Conservation (phyloP, 35 echinoderm and acorn worm species). For the Apostichopus californicus region DNA sequence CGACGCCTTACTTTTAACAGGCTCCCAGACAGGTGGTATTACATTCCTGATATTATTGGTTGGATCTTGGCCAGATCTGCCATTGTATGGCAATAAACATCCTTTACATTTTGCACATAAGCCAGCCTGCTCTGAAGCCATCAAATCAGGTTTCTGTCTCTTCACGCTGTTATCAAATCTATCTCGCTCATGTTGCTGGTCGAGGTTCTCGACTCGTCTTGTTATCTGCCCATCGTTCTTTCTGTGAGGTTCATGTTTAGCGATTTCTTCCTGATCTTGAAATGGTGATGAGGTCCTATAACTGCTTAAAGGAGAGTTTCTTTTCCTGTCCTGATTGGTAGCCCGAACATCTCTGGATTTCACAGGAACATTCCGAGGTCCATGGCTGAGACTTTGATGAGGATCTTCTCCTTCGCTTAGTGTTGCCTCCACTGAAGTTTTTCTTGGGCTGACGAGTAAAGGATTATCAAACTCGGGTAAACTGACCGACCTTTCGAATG, state of each 20-base stretch:
- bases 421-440: not conserved
- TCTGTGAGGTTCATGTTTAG: not conserved
- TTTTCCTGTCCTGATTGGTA: not conserved
- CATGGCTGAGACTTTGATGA: not conserved
- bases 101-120: conserved; percentile 14
- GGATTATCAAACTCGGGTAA: conserved; percentile 31
- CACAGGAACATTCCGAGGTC: not conserved
- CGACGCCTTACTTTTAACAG: not conserved
- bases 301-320: not conserved
- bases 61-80: no score
- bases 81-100: not conserved
- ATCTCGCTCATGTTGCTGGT: not conserved
- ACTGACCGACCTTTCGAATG: not conserved
- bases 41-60: not conserved
- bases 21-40: conserved; percentile 22
- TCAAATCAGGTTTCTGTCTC: not conserved
- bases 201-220: not conserved
- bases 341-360: not conserved
- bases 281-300: not conserved
- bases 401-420: not conserved
- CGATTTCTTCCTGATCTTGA: not conserved
- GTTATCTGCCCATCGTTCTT: not conserved
- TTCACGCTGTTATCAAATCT: not conserved
- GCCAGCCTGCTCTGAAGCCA: not conserved
- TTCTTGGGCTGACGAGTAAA: conserved; percentile 40